Conservation (phyloP, 2,888 invertebrate species). For the Tetropium fuscum region DNA sequence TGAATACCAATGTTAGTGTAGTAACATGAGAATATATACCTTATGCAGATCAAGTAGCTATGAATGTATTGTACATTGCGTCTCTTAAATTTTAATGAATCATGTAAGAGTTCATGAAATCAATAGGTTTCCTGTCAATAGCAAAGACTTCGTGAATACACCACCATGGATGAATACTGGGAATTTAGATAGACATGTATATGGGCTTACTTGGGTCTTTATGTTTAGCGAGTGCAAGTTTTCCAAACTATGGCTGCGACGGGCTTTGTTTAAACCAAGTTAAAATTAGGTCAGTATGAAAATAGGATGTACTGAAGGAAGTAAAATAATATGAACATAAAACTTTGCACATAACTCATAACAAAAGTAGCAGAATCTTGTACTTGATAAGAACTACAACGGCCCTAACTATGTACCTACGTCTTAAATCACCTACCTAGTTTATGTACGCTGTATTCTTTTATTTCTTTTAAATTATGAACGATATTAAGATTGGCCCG, state of each 20-base stretch:
- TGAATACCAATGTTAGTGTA: constrained; percentile 36
- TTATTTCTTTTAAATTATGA: too few relatives aligned
- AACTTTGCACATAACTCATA: too few relatives aligned
- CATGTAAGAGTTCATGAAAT: neutral
- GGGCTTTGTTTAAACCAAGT: too few relatives aligned
- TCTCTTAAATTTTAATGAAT: constrained; percentile 23
- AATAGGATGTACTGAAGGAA: too few relatives aligned
- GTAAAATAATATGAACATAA: too few relatives aligned
- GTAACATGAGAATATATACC: constrained; percentile 30
- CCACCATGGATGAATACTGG: neutral
- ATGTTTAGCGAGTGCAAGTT: neutral
- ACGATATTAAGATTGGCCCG: too few relatives aligned
- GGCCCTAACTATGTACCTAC: too few relatives aligned
- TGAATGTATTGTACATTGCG: constrained; percentile 16
- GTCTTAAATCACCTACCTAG: too few relatives aligned
- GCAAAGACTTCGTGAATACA: constrained; percentile 1
- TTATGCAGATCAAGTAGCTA: constrained; percentile 36
- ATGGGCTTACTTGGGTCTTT: constrained; percentile 3
- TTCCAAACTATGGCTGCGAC: neutral
- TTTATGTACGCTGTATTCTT: too few relatives aligned
- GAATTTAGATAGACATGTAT: neutral
- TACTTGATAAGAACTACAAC: too few relatives aligned
- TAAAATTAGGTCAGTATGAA: too few relatives aligned
- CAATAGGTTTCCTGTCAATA: constrained; percentile 16
- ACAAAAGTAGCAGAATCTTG: too few relatives aligned